Base-by-base conservation (phyloP, 2,113 vertebrate species). In the Abramis brama region DNA sequence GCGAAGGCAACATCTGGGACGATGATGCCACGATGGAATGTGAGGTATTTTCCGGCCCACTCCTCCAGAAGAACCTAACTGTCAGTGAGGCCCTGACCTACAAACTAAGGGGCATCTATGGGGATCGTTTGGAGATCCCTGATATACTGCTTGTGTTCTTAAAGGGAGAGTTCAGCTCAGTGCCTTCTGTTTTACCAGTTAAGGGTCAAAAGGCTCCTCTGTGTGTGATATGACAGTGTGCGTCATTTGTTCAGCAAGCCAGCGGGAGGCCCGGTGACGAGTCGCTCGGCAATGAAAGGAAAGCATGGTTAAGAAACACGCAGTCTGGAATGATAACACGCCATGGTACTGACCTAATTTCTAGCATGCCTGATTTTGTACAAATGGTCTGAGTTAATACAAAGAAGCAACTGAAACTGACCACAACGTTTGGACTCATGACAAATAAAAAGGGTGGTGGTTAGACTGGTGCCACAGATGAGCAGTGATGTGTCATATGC, bases 11-110 rank as follows among this genome's bases (percentile, higher is more conserved):
- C 90, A 91, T 93, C 92, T 94, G 93, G 90, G 84, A 89, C 87
- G 79, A 12, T 89, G 84, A 86, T 93, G 91, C 92, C 84, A 87
- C 19, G 73, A 82, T 92, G 91, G 94, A 94, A 95, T 95, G 87
- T 86, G 83, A 92, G 91, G 88, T 89, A 94, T 95, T 94, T 93
- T 91, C 88, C 73, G 33, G 89, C 87, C 89, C 78, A 77, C 79
- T 83, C 43, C 70, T 83, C 68, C 59, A 47, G 79, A 2, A 12
- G 73, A 71, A 36, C 43, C 23, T 60, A 52, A 36, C 85, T 57
- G 75, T 78, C 68, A 12, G 27, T 82, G 43, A 81, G 50, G 74
- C 55, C 50, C 11, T 10, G 50, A 45, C 23, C 52, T 64, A 21
- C 30, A 50, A 57, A 45, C 39, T 87, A 86, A 86, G 79, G 60